phyloP scores from a whole-genome alignment of 1,140 invertebrate genomes.

The Macrosteles quadrilineatus region DNA sequence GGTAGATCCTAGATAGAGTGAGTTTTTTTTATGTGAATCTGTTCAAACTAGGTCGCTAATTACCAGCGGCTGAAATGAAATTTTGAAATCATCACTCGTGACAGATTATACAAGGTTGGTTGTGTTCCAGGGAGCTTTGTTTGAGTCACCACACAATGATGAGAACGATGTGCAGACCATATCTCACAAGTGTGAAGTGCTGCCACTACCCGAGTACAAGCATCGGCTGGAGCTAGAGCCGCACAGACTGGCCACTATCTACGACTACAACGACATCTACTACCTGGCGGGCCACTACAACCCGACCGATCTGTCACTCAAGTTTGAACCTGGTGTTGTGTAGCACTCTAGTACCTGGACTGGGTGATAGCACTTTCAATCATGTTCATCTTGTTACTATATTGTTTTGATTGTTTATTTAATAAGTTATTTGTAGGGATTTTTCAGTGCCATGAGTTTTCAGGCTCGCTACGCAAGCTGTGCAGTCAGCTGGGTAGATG shows the following conservation, averaged over 20 bases:
- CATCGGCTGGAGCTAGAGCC: constrained; percentile 65
- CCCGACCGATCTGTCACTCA: constrained; percentile 69
- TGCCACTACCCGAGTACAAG: constrained; percentile 76
- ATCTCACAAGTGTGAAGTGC: constrained; percentile 92
- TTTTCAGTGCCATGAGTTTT: background rate
- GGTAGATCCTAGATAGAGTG: too few relatives aligned
- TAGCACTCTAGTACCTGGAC: too few relatives aligned
- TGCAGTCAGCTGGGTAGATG: background rate
- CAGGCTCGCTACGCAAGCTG: background rate
- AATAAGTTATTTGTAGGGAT: background rate
- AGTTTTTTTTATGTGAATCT: too few relatives aligned
- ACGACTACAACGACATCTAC: constrained; percentile 88
- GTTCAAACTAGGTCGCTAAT: too few relatives aligned
- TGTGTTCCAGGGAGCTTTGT: constrained; percentile 79
- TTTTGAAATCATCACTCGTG: too few relatives aligned
- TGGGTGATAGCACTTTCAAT: constrained; percentile 4
- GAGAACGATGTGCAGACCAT: constrained; percentile 98
- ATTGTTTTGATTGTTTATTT: background rate
- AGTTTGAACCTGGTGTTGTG: constrained; percentile 62
- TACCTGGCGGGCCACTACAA: constrained; percentile 92
- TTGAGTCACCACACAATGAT: constrained; percentile 89
- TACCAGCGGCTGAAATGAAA: too few relatives aligned
- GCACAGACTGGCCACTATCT: constrained; percentile 65
- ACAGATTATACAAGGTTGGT: too few relatives aligned
- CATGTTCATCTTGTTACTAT: too few relatives aligned